Conservation (phyloP, 2,888 invertebrate species). For the Lithophane semibrunnea region DNA sequence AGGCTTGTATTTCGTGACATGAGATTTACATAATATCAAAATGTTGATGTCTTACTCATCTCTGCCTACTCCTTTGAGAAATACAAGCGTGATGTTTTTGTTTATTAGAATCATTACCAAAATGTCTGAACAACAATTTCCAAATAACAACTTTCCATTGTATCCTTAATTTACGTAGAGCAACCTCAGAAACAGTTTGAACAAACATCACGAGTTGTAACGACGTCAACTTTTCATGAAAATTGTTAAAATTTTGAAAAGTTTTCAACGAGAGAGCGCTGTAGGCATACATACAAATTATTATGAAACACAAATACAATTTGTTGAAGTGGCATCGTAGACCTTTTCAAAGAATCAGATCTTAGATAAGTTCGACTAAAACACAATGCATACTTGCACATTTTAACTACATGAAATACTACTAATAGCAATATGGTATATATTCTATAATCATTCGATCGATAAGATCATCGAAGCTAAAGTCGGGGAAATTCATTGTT, state of each 20-base stretch:
- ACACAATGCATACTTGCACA: not conserved
- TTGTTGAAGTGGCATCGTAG: not conserved
- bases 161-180: slow-evolving; percentile 36
- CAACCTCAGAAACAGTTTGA: slow-evolving; percentile 44
- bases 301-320: slow-evolving; percentile 6
- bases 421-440: too few relatives aligned
- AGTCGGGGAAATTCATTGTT: too few relatives aligned
- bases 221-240: slow-evolving; percentile 45
- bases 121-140: slow-evolving; percentile 15
- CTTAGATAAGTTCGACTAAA: not conserved
- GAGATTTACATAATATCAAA: too few relatives aligned
- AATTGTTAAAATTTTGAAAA: slow-evolving; percentile 60
- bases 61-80: not conserved
- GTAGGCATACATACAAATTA: slow-evolving; percentile 39
- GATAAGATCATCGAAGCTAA: too few relatives aligned
- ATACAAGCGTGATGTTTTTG: not conserved
- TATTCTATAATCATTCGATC: too few relatives aligned
- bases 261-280: slow-evolving; percentile 26
- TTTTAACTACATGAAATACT: not conserved
- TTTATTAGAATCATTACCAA: not conserved
- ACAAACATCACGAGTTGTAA: slow-evolving; percentile 45
- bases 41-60: not conserved
- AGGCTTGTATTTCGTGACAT: too few relatives aligned
- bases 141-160: slow-evolving; percentile 17
- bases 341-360: not conserved